Evolutionary conservation across 2,797 vertebrate genomes (phyloP), one percentile per base, ranked within the genome.

Genomic region (Pterois miles): DNA sequence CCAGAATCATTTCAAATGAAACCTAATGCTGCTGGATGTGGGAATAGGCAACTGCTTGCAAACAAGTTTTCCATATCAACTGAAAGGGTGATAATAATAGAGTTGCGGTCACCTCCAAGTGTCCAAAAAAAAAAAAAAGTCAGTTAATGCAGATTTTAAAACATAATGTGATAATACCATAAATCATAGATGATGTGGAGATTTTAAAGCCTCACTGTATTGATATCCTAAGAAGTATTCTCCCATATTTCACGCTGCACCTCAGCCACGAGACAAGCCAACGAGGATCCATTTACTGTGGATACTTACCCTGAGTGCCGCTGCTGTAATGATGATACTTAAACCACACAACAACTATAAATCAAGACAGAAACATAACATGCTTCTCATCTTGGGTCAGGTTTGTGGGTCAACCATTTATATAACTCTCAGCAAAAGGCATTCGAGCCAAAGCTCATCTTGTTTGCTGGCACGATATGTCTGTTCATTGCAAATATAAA

Each of bases 401-500:
- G 53, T 89, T 87, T 86, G 80, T 54, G 50, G 81, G 75, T 84
- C 83, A 76, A 33, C 11, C 57, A 36, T 63, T 84, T 85, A 71
- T 67, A 71, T 75, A 86, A 82, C 50, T 76, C 67, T 62, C 20
- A 66, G 67, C 46, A 60, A 80, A 86, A 80, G 48, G 65, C 65
- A 74, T 78, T 65, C 18, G 46, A 84, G 78, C 77, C 43, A 65
- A 86, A 81, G 81, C 66, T 43, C 62, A 70, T 85, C 71, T 82
- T 84, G 33, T 82, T 86, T 69, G 52, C 77, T 78, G 59, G 73
- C 56, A 69, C 64, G 83, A 74, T 65, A 70, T 73, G 68, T 48
- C 68, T 63, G 78, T 82, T 82, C 66, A 80, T 63, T 74, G 64
- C 62, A 65, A 78, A 80, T 81, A 72, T 84, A 77, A 88, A 83